Evolutionary conservation across 2,113 vertebrate species (phyloP).

Genomic region (Otus sunia): DNA sequence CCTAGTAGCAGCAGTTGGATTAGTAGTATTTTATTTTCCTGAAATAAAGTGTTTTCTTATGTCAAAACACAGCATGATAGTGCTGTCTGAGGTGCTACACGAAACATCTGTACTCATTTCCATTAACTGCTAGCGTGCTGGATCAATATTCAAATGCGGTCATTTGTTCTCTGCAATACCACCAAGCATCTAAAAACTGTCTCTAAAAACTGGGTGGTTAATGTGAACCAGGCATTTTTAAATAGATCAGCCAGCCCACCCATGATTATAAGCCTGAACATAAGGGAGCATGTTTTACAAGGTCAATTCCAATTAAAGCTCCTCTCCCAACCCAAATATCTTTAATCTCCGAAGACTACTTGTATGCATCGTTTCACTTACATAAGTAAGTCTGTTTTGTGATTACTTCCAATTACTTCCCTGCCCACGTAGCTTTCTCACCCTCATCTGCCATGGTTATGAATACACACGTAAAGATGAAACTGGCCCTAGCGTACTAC

Average conservation of each 20-base stretch:
- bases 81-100: not conserved
- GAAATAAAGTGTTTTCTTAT: not conserved
- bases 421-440: slow-evolving; percentile 45
- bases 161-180: not conserved
- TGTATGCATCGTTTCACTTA: slow-evolving; percentile 56
- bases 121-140: not conserved
- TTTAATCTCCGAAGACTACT: slow-evolving; percentile 62
- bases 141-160: not conserved
- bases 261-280: slow-evolving; percentile 59
- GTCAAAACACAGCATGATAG: not conserved
- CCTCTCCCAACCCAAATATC: slow-evolving; percentile 69
- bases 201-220: slow-evolving; percentile 46
- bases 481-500: not conserved
- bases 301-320: slow-evolving; percentile 69
- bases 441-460: not conserved
- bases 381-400: slow-evolving; percentile 46
- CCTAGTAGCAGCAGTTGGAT: not conserved
- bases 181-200: slow-evolving; percentile 6
- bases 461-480: not conserved
- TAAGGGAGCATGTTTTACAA: slow-evolving; percentile 48
- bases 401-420: slow-evolving; percentile 40
- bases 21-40: slow-evolving; percentile 17
- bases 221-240: slow-evolving; percentile 61
- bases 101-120: not conserved
- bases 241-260: slow-evolving; percentile 70